Percentiles rank a stretch among this genome's conserved stretches.
phyloP scores from a whole-genome alignment of 2,113 vertebrate species.

The Psilopogon haemacephalus region DNA sequence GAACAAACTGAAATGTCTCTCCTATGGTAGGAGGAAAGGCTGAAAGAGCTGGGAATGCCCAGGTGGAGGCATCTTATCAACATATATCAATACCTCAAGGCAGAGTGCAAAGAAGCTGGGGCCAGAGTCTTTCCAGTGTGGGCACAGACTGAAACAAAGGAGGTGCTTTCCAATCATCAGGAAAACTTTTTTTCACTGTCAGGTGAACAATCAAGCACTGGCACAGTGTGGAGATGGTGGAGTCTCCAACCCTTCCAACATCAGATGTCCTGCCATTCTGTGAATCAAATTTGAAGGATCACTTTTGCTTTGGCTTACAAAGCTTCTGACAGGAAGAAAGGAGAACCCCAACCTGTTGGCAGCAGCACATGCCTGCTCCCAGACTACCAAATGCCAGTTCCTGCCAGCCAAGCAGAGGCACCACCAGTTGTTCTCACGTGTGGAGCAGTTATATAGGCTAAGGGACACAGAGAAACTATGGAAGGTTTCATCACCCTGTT shows the following conservation, averaged over 20 bases:
- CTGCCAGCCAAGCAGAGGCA: background rate
- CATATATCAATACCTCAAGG: background rate
- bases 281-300: background rate
- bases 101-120: background rate
- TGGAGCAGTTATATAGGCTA: background rate
- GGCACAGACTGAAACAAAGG: background rate
- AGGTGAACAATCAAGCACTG: too few species aligned
- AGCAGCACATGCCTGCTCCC: background rate
- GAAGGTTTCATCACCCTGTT: background rate
- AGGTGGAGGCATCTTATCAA: too few species aligned
- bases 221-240: background rate
- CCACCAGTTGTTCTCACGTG: background rate
- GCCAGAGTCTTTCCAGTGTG: background rate
- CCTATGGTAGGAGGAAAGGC: too few species aligned
- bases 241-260: background rate
- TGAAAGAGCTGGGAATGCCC: too few species aligned
- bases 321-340: background rate
- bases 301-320: background rate
- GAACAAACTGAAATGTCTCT: too few species aligned
- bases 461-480: background rate
- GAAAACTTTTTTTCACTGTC: too few species aligned
- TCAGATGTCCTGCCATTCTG: background rate
- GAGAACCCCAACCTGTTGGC: background rate
- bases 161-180: background rate
- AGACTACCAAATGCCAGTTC: background rate